Conservation (phyloP, 2,888 invertebrate species). For the Dryadula phaetusa region DNA sequence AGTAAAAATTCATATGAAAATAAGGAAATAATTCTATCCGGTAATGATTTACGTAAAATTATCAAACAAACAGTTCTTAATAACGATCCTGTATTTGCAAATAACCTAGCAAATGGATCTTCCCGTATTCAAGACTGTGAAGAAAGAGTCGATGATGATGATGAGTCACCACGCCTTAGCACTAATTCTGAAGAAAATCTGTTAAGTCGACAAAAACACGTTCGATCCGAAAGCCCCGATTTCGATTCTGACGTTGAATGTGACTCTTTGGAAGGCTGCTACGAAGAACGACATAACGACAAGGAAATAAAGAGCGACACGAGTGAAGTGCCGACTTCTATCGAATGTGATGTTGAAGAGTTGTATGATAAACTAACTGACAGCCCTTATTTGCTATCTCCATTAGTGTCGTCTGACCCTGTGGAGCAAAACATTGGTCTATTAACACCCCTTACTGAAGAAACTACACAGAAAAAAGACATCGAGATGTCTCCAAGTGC, state of each 20-base stretch:
- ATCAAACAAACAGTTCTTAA: neutral
- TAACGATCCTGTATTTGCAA: neutral
- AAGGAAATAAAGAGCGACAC: conserved; percentile 53
- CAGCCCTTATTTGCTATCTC: conserved; percentile 29
- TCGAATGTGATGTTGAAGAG: conserved; percentile 67
- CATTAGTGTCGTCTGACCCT: conserved; percentile 44
- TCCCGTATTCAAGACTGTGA: neutral
- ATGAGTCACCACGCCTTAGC: conserved; percentile 45
- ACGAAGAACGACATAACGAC: conserved; percentile 35
- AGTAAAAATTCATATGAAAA: conserved; percentile 25
- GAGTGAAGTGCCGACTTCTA: conserved; percentile 59
- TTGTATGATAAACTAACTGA: conserved; percentile 62
- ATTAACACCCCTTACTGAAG: conserved; percentile 74
- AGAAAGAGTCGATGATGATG: conserved; percentile 39
- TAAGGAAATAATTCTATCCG: conserved; percentile 3
- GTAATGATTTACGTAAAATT: neutral
- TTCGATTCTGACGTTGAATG: conserved; percentile 65
- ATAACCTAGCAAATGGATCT: conserved; percentile 9
- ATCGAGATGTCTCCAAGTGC: conserved; percentile 56
- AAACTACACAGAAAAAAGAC: conserved; percentile 61
- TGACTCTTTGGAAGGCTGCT: conserved; percentile 63
- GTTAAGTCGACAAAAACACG: conserved; percentile 50
- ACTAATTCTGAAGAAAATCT: conserved; percentile 54
- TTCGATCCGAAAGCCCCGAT: conserved; percentile 53
- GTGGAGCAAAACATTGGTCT: conserved; percentile 53